phyloP scores from a whole-genome alignment of 37 sponge, comb jelly and placozoan genomes.

The Bolinopsis microptera region DNA sequence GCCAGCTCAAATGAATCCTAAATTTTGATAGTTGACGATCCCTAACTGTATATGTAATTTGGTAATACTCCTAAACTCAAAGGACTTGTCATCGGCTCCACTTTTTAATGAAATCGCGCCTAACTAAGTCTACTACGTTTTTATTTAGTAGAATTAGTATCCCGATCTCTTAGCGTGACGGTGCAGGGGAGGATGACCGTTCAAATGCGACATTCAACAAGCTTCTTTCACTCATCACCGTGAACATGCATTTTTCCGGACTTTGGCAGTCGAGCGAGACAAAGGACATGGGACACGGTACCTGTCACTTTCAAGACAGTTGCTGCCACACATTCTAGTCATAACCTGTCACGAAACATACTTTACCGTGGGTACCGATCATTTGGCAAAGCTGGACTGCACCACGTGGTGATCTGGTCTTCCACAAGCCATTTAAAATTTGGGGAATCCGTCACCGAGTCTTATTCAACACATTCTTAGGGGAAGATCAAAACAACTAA shows the following conservation, averaged over 20 bases:
- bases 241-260: not conserved
- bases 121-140: not conserved
- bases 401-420: too few relatives aligned
- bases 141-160: not conserved
- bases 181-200: not conserved
- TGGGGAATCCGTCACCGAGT: too few relatives aligned
- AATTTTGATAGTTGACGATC: conserved; percentile 45
- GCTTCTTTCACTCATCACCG: not conserved
- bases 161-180: not conserved
- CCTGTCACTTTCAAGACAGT: not conserved
- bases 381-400: too few relatives aligned
- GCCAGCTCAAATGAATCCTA: not conserved
- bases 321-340: not conserved
- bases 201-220: not conserved
- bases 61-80: not conserved
- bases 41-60: not conserved
- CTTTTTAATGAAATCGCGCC: conserved; percentile 31
- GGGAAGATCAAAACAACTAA: too few relatives aligned
- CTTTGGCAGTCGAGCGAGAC: not conserved
- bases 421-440: too few relatives aligned
- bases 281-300: not conserved
- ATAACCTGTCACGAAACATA: too few relatives aligned
- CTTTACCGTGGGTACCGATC: too few relatives aligned
- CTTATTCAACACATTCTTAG: too few relatives aligned
- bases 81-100: not conserved